Percentiles rank a stretch among this genome's conserved stretches.
phyloP scores from a whole-genome alignment of 2,113 vertebrate genomes.

The Myiozetetes cayanensis region DNA sequence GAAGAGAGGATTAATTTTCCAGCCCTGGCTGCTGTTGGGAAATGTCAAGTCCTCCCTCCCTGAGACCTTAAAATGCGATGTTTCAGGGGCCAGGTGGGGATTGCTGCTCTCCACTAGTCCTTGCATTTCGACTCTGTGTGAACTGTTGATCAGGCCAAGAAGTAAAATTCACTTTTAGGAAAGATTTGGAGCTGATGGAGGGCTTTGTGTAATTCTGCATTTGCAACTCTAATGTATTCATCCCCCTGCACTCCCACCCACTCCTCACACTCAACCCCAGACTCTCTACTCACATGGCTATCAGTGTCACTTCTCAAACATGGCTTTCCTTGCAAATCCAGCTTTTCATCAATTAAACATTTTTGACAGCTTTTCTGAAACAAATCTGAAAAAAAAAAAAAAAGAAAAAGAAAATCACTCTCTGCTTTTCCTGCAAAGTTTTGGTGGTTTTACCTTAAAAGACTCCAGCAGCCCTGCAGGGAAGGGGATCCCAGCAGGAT shows the following conservation, averaged over 20 bases:
- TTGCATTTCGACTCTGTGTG: fast-evolving
- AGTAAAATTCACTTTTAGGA: background rate
- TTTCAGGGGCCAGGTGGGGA: background rate
- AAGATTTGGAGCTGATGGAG: background rate
- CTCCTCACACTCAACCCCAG: conserved; percentile 51
- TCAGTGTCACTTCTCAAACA: conserved; percentile 59
- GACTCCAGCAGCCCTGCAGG: background rate
- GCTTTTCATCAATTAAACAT: conserved; percentile 70
- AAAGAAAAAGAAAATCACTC: background rate
- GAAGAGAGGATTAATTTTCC: background rate
- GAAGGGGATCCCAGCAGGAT: background rate
- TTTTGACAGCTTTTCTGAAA: conserved; percentile 62
- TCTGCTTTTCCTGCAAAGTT: background rate
- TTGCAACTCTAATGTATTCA: conserved; percentile 59
- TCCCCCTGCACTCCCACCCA: conserved; percentile 37
- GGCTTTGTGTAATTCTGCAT: conserved; percentile 12
- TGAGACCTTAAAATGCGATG: background rate
- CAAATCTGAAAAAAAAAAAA: background rate
- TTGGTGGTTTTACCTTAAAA: background rate
- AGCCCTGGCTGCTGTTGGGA: background rate
- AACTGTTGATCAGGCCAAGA: background rate
- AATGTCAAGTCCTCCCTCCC: background rate
- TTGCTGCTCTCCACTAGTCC: background rate
- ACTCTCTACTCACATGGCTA: conserved; percentile 48
- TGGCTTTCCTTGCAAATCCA: conserved; percentile 44